phyloP scores from a whole-genome alignment of 2,888 invertebrate species.

The Heliconius aoede region DNA sequence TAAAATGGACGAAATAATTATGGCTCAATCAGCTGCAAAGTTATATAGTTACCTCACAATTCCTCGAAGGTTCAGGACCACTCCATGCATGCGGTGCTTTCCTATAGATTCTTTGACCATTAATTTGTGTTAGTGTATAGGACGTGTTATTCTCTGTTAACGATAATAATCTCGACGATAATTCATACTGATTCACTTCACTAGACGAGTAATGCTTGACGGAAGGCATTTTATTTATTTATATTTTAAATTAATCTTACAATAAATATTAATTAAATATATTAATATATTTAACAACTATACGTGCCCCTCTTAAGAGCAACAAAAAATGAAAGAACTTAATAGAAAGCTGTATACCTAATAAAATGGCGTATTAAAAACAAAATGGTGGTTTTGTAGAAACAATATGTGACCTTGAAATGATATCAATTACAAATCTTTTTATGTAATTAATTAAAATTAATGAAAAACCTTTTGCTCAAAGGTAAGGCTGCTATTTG shows the following conservation, averaged over 20 bases:
- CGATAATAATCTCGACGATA: constrained; percentile 79
- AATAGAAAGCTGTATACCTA: constrained; percentile 39
- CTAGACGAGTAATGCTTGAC: constrained; percentile 79
- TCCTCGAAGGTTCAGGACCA: constrained; percentile 82
- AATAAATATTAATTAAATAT: constrained; percentile 61
- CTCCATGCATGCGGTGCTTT: constrained; percentile 83
- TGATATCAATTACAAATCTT: constrained; percentile 34
- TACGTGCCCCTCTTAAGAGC: constrained; percentile 59
- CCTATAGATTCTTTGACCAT: constrained; percentile 87
- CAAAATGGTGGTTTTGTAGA: constrained; percentile 60
- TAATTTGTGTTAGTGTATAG: constrained; percentile 84
- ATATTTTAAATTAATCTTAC: constrained; percentile 71
- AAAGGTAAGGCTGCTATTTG: background rate
- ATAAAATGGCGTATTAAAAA: constrained; percentile 49
- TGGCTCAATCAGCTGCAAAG: background rate
- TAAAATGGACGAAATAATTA: background rate
- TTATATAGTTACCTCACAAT: constrained; percentile 82
- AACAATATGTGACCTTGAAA: constrained; percentile 44
- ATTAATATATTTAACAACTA: constrained; percentile 46
- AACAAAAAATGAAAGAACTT: constrained; percentile 58
- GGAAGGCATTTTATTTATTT: constrained; percentile 68
- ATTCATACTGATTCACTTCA: constrained; percentile 82
- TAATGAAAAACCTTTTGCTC: background rate
- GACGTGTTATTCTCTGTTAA: constrained; percentile 80
- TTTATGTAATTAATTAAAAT: constrained; percentile 3